Evolutionary conservation across 2,888 invertebrate genomes (phyloP).

Genomic region (Hirtodrosophila histrioides): DNA sequence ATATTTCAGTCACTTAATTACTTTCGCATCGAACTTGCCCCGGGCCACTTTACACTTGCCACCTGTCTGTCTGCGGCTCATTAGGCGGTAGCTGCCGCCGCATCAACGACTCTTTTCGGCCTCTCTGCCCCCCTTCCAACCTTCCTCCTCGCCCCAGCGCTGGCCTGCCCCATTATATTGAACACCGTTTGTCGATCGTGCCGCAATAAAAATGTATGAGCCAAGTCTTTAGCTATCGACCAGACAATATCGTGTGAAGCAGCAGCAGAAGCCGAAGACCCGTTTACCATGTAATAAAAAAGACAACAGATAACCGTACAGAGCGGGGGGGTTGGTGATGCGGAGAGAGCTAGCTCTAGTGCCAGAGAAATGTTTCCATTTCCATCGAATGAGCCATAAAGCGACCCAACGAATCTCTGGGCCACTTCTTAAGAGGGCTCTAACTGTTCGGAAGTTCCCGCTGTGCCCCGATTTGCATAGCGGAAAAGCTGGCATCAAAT

Average conservation of each 20-base stretch:
- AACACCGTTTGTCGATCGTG: constrained; percentile 79
- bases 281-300: constrained; percentile 60
- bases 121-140: no score
- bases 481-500: constrained; percentile 49
- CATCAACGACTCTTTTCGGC: constrained; percentile 19
- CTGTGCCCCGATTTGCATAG: constrained; percentile 63
- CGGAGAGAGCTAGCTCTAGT: background rate
- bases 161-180: constrained; percentile 64
- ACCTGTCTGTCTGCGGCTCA: constrained; percentile 50
- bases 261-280: constrained; percentile 37
- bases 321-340: background rate
- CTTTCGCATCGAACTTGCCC: constrained; percentile 33
- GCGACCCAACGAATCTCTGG: background rate
- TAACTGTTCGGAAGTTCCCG: constrained; percentile 52
- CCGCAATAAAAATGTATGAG: constrained; percentile 79
- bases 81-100: constrained; percentile 46
- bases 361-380: constrained; percentile 52
- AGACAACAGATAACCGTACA: constrained; percentile 11
- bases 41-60: constrained; percentile 37
- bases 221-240: constrained; percentile 64
- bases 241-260: constrained; percentile 76
- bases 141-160: background rate
- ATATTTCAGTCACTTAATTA: constrained; percentile 72
- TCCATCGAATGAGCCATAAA: constrained; percentile 51
- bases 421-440: background rate